Conservation (phyloP, 2,797 vertebrate species). For the Oceanodroma leucorhoa region DNA sequence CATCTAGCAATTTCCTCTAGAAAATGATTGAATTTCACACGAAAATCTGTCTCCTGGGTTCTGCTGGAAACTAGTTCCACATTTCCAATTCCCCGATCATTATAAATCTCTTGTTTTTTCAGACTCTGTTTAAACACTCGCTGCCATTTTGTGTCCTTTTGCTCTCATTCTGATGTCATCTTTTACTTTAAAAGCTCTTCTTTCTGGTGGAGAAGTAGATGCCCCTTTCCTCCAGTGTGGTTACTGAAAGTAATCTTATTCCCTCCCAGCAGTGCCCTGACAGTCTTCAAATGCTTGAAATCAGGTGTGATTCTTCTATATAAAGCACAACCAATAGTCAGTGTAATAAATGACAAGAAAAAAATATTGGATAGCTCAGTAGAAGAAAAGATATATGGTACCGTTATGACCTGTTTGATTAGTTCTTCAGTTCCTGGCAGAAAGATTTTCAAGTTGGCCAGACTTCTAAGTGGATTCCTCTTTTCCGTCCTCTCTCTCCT, state of each 20-base stretch:
- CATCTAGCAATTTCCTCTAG: not conserved
- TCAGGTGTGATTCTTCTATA: not conserved
- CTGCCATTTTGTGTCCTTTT: not conserved
- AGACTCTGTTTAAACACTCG: not conserved
- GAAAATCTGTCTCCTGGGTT: not conserved
- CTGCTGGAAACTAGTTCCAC: not conserved
- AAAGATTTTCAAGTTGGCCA: not conserved
- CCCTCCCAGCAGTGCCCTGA: not conserved
- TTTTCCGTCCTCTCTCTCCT: not conserved
- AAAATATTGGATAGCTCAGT: not conserved
- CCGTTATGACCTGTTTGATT: not conserved
- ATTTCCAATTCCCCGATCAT: not conserved
- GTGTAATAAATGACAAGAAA: not conserved
- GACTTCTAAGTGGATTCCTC: not conserved
- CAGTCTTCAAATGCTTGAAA: not conserved
- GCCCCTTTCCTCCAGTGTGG: not conserved
- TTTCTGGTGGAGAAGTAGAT: not conserved
- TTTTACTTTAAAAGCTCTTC: not conserved
- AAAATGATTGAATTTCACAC: not conserved
- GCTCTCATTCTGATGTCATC: not conserved
- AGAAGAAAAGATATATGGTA: not conserved
- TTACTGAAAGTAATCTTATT: not conserved
- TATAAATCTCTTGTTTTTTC: not conserved
- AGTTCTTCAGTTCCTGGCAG: conserved; percentile 13
- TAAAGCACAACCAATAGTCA: not conserved